Evolutionary conservation across 2,113 vertebrate genomes (phyloP).

Genomic region (Panthera uncia): DNA sequence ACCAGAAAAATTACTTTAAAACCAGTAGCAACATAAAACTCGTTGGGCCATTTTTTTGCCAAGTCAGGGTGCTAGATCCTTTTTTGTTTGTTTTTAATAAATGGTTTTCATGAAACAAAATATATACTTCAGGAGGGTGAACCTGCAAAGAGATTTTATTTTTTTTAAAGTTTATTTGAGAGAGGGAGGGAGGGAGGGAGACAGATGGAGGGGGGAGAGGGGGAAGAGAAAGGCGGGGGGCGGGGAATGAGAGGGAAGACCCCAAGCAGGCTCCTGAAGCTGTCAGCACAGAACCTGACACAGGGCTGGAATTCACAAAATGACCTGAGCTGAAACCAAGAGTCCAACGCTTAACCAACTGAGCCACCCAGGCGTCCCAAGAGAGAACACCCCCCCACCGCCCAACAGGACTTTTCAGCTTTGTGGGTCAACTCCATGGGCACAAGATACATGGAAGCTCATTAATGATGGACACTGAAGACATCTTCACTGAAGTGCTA

Average conservation of each 20-base stretch:
- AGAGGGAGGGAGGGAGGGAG: too few relatives aligned
- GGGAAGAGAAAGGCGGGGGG: too few relatives aligned
- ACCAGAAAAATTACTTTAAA: constrained; percentile 27
- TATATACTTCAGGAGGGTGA: background rate
- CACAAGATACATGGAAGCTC: background rate
- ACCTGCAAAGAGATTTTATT: background rate
- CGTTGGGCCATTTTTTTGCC: background rate
- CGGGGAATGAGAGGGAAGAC: too few relatives aligned
- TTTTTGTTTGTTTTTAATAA: background rate
- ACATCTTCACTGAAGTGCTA: background rate
- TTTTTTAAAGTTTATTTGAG: background rate
- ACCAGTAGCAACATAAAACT: background rate
- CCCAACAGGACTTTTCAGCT: background rate
- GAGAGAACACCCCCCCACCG: too few relatives aligned
- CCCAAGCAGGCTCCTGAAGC: too few relatives aligned
- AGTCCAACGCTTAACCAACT: too few relatives aligned
- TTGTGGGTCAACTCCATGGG: background rate
- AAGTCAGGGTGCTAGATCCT: background rate
- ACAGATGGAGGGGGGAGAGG: too few relatives aligned
- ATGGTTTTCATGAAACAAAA: background rate
- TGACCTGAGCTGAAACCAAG: too few relatives aligned
- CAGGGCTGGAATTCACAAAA: too few relatives aligned
- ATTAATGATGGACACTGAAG: background rate
- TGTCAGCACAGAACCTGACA: too few relatives aligned
- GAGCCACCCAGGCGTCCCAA: too few relatives aligned